phyloP scores from a whole-genome alignment of 2,113 vertebrate species.

The Sitta europaea region DNA sequence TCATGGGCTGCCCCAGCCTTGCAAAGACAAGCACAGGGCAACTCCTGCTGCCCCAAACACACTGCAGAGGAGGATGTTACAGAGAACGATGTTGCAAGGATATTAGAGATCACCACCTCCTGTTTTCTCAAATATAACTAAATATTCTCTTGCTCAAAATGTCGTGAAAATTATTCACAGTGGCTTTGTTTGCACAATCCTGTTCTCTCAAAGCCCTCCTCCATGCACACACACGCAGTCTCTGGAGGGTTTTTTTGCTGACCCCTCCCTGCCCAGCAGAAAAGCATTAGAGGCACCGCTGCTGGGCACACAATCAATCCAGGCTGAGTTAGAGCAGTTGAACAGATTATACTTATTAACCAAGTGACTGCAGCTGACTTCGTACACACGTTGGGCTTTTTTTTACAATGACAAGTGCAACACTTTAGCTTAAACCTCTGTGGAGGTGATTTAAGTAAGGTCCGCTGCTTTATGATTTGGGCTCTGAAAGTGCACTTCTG shows the following conservation, averaged over 20 bases:
- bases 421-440: conserved; percentile 14
- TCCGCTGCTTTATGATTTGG: conserved; percentile 3
- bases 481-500: conserved; percentile 7
- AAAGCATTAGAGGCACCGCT: not conserved
- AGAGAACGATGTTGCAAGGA: not conserved
- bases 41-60: not conserved
- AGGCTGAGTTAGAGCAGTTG: not conserved
- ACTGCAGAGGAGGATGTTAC: not conserved
- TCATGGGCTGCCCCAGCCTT: not conserved
- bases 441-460: conserved; percentile 24
- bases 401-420: conserved; percentile 4
- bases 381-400: not conserved
- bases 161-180: not conserved
- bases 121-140: not conserved
- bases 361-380: not conserved
- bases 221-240: fast-evolving
- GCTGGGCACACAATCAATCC: not conserved
- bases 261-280: not conserved
- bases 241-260: not conserved
- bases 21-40: fast-evolving
- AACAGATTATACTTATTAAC: conserved; percentile 47
- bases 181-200: not conserved
- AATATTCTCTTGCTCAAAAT: not conserved
- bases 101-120: not conserved
- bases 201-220: not conserved